Base-by-base conservation (phyloP, 2,797 vertebrate species). In the Protosalanx chinensis region DNA sequence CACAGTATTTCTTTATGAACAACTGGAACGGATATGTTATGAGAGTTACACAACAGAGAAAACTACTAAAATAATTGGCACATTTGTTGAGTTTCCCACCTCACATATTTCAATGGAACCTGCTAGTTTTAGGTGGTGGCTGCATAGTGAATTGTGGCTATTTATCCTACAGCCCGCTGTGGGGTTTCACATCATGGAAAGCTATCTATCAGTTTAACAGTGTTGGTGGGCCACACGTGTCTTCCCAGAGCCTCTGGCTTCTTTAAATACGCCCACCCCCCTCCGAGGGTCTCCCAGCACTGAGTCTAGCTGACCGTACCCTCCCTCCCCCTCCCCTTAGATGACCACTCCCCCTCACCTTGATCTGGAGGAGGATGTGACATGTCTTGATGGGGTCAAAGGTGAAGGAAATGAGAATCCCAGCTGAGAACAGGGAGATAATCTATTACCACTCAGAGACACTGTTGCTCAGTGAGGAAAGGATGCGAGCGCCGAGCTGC, bases 141-240 rank as follows among this genome's bases (percentile, higher is more conserved):
- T 46, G 41, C 41, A 46, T 46, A 46, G 41, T 8, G 8, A 8
- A 46, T 46, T 3, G 13, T 41, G 10, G 41, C 13, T 46, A 46
- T 13, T 46, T 46, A 3, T 13, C 41, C 41, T 12, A 46, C 12
- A 46, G 41, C 7, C 1, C 13, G 5, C 51, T 56, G 68, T 58
- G 61, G 65, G 58, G 37, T 23, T 6, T 61, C 53, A 61, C 74
- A 77, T 76, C 80, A 37, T 74, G 74, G 72, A 85, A 84, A 87
- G 78, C 71, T 72, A 72, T 82, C 80, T 84, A 35, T 56, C 51
- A 68, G 67, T 37, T 27, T 4, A 70, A 74, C 57, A 33, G n/a
- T 76, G 70, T 12, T 78, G 77, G 74, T 82, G 89, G 83, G 83
- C 84, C 88, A 89, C 87, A 84, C 86, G 82, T 46, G 41, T 46